Conservation (phyloP, 2,888 invertebrate genomes). For the Leptopilina drosophilae region DNA sequence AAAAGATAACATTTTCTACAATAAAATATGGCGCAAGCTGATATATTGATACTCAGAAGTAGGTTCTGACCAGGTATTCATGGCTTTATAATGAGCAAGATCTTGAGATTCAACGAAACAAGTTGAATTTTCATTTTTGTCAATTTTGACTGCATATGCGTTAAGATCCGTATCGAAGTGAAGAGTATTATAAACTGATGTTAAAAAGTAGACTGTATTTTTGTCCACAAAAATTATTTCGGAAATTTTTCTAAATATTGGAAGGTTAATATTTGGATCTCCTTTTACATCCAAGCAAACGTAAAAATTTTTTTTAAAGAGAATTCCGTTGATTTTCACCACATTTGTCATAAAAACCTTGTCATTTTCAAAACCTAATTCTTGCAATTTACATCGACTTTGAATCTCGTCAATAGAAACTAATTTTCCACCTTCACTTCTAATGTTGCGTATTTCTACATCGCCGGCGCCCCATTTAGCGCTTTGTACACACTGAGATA, state of each 20-base stretch:
- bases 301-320: slow-evolving; percentile 29
- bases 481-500: slow-evolving; percentile 49
- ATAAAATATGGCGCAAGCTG: slow-evolving; percentile 43
- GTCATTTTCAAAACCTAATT: slow-evolving; percentile 26
- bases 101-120: neutral
- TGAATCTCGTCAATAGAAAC: slow-evolving; percentile 19
- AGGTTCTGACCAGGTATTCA: slow-evolving; percentile 22
- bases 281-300: slow-evolving; percentile 41
- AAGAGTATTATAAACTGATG: slow-evolving; percentile 37
- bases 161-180: slow-evolving; percentile 45
- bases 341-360: slow-evolving; percentile 29
- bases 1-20: neutral
- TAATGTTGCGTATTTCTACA: slow-evolving; percentile 44
- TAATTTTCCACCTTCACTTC: slow-evolving; percentile 28
- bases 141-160: slow-evolving; percentile 42
- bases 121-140: neutral
- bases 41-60: slow-evolving; percentile 43
- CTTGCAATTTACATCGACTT: slow-evolving; percentile 34
- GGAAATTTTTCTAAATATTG: slow-evolving; percentile 44
- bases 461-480: slow-evolving; percentile 50
- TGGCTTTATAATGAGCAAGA: neutral
- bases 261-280: slow-evolving; percentile 2
- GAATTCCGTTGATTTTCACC: neutral
- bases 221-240: slow-evolving; percentile 43
- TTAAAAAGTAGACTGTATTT: slow-evolving; percentile 38